Evolutionary conservation across 2,888 invertebrate species (phyloP).

Genomic region (Criorhina ranunculi): DNA sequence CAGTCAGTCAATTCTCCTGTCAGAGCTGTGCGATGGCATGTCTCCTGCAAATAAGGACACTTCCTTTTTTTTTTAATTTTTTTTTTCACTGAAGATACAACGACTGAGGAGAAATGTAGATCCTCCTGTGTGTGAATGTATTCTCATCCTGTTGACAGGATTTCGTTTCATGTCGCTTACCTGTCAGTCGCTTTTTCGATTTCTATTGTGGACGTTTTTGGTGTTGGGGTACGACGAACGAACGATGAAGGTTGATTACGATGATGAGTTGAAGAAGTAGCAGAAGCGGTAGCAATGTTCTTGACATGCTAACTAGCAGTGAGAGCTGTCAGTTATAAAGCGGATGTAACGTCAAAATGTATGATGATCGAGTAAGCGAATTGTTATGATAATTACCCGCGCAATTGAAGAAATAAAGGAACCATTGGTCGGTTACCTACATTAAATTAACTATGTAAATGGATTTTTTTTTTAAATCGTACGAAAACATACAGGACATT

Average conservation of each 20-base stretch:
- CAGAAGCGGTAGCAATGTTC: slow-evolving; percentile 57
- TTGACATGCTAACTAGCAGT: slow-evolving; percentile 76
- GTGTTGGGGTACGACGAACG: slow-evolving; percentile 26
- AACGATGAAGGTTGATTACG: slow-evolving; percentile 3
- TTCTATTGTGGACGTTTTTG: slow-evolving; percentile 60
- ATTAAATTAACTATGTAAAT: background rate
- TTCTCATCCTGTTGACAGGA: slow-evolving; percentile 58
- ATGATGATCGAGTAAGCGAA: slow-evolving; percentile 35
- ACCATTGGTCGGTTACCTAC: background rate
- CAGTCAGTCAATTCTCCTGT: slow-evolving; percentile 63
- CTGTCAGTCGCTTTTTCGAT: slow-evolving; percentile 62
- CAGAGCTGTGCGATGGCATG: slow-evolving; percentile 44
- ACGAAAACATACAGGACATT: background rate
- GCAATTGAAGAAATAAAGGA: background rate
- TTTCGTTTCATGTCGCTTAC: slow-evolving; percentile 62
- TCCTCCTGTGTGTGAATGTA: slow-evolving; percentile 28
- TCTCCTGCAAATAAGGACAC: slow-evolving; percentile 63
- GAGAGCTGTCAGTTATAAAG: slow-evolving; percentile 59
- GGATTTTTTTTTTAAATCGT: background rate
- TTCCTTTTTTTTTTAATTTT: slow-evolving; percentile 22
- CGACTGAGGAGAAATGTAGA: slow-evolving; percentile 16
- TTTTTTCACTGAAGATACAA: slow-evolving; percentile 3
- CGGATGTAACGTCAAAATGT: slow-evolving; percentile 20
- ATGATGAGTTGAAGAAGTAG: slow-evolving; percentile 16
- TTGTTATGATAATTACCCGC: slow-evolving; percentile 8